phyloP scores from a whole-genome alignment of 2,113 vertebrate species.

The Eulacestoma nigropectus region DNA sequence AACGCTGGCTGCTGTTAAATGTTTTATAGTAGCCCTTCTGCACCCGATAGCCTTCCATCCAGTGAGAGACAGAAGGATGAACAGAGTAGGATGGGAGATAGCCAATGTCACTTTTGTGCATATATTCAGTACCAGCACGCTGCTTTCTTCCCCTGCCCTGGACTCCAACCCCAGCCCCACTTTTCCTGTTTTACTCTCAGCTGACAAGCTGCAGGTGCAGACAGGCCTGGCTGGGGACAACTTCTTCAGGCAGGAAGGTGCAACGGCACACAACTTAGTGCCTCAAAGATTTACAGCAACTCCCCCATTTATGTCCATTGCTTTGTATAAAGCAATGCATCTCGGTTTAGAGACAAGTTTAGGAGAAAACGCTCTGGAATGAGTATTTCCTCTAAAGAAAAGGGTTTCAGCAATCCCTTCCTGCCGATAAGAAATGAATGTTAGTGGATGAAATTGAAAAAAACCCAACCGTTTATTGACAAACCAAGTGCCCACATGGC shows the following conservation, averaged over 20 bases:
- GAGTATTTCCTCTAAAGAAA: not conserved
- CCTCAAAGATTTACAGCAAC: not conserved
- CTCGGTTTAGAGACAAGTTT: not conserved
- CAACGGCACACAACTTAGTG: not conserved
- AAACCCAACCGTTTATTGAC: not conserved
- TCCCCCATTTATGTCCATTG: not conserved
- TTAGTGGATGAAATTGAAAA: not conserved
- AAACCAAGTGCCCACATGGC: not conserved
- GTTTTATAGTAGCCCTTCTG: not conserved
- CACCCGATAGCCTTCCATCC: not conserved
- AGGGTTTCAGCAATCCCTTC: not conserved
- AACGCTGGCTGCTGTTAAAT: not conserved
- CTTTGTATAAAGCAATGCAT: not conserved
- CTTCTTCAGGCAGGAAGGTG: not conserved
- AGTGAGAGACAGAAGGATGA: not conserved
- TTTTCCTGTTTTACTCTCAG: not conserved
- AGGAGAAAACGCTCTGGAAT: not conserved
- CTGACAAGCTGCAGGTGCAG: not conserved
- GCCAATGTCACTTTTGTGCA: not conserved
- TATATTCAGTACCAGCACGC: not conserved
- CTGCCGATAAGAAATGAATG: rapidly evolving
- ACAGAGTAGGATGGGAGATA: not conserved
- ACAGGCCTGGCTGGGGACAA: not conserved
- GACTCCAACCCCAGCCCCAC: not conserved
- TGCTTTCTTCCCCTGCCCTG: not conserved